Evolutionary conservation across 2,797 vertebrate genomes (phyloP).

Genomic region (Coreius guichenoti): DNA sequence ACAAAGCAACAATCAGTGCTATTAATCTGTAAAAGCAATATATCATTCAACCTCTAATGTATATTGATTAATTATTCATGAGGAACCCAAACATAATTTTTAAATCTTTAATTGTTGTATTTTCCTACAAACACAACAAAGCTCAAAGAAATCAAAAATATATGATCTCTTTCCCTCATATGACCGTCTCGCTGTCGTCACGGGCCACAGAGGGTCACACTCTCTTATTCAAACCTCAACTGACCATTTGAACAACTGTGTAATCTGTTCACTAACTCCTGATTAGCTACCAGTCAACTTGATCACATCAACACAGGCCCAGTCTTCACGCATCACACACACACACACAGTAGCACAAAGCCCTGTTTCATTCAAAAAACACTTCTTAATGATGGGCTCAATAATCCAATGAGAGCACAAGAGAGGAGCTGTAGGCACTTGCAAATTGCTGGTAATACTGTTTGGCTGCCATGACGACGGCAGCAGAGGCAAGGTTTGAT

Average conservation of each 20-base stretch:
- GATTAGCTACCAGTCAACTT: conserved; percentile 34
- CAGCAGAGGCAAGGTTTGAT: conserved; percentile 50
- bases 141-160: background rate
- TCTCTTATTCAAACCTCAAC: conserved; percentile 4
- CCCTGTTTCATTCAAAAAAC: conserved; percentile 56
- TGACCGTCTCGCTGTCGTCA: background rate
- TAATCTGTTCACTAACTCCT: conserved; percentile 18
- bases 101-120: background rate
- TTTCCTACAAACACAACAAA: background rate
- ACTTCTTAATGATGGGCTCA: conserved; percentile 52
- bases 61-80: background rate
- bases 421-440: conserved; percentile 17
- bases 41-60: background rate
- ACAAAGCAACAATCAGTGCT: background rate
- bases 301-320: conserved; percentile 29
- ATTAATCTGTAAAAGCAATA: background rate
- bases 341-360: conserved; percentile 8
- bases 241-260: conserved; percentile 26
- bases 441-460: conserved; percentile 50
- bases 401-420: conserved; percentile 42
- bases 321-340: background rate
- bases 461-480: conserved; percentile 58
- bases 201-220: background rate
- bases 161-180: background rate
- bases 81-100: background rate